Percentiles rank a stretch among this genome's conserved stretches.
These are phyloP conservation scores for Antedon bifida DNA, from an alignment of 35 echinoderm and acorn worm species.

Conservation along the genomic window DNA sequence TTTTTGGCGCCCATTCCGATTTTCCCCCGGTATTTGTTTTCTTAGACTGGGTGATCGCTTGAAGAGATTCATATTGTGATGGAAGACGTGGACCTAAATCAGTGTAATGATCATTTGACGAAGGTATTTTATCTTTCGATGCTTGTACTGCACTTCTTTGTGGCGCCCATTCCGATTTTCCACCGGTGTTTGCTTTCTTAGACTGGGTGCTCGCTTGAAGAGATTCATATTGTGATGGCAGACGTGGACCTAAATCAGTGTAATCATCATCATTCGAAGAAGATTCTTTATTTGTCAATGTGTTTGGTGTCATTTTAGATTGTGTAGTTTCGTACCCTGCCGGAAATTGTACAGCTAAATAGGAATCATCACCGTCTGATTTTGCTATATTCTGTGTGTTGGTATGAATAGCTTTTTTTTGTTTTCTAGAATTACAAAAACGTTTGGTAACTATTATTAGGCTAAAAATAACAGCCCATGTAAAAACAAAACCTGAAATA, in stretches of 20 bases:
- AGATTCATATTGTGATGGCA: background rate
- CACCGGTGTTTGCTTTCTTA: background rate
- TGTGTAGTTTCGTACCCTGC: background rate
- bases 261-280: background rate
- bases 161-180: background rate
- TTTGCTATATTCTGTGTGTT: too few relatives aligned
- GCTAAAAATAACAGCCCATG: background rate
- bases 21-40: background rate
- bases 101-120: background rate
- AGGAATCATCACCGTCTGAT: background rate
- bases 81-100: background rate
- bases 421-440: background rate
- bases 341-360: background rate
- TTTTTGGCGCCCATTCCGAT: background rate
- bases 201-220: background rate
- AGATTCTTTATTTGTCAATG: too few relatives aligned
- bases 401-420: background rate
- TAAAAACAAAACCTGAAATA: background rate
- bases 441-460: background rate
- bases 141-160: background rate
- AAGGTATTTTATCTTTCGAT: background rate
- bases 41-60: background rate
- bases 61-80: background rate
- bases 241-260: background rate
- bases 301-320: too few relatives aligned